These are phyloP conservation scores for Lochmaea capreae DNA, from an alignment of 2,888 invertebrate species.

Conservation along the genomic window DNA sequence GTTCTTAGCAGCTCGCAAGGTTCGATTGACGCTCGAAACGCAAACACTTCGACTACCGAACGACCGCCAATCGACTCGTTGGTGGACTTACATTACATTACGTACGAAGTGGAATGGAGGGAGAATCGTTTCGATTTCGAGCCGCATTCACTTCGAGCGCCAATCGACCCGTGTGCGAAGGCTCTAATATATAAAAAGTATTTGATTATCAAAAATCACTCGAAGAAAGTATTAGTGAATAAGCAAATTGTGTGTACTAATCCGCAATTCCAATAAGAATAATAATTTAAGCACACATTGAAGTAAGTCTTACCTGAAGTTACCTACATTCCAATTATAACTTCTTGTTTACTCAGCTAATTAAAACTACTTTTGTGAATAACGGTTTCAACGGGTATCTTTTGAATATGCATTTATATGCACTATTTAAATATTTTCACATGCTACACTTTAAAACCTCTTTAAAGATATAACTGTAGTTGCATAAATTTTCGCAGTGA, in stretches of 20 bases:
- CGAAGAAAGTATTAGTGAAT: too few relatives aligned
- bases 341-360: background rate
- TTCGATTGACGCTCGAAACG: too few relatives aligned
- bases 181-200: too few relatives aligned
- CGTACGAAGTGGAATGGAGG: too few relatives aligned
- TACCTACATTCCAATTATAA: background rate
- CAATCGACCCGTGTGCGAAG: too few relatives aligned
- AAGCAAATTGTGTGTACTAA: background rate
- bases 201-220: too few relatives aligned
- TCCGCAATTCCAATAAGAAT: background rate
- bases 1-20: too few relatives aligned
- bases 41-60: too few relatives aligned
- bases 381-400: background rate
- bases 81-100: too few relatives aligned
- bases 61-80: too few relatives aligned
- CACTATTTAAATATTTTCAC: constrained; percentile 13
- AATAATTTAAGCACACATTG: background rate
- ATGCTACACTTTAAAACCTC: constrained; percentile 19
- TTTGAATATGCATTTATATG: constrained; percentile 9
- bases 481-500: constrained; percentile 23
- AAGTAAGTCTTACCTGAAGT: background rate
- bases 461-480: constrained; percentile 24
- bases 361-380: constrained; percentile 5
- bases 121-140: too few relatives aligned
- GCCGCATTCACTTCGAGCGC: too few relatives aligned